Percentiles rank a stretch among this genome's conserved stretches.
Conservation (phyloP, 2,113 vertebrate genomes). For the Euleptes europaea region DNA sequence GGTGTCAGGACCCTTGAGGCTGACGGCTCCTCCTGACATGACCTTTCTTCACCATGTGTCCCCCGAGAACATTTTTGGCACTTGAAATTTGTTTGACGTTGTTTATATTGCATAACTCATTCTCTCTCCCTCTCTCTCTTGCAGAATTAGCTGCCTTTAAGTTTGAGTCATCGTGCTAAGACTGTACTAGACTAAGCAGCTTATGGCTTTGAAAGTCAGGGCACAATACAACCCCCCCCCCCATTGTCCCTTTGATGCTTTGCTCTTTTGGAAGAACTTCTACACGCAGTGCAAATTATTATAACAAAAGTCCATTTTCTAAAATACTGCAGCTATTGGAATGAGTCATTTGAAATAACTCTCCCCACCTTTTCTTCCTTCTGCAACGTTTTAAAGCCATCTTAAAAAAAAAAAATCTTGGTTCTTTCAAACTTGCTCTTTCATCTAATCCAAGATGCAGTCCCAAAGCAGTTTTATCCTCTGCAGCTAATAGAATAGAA, state of each 20-base stretch:
- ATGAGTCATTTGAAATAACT: constrained; percentile 2
- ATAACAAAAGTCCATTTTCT: neutral
- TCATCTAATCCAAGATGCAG: neutral
- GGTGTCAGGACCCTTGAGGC: neutral
- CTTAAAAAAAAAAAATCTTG: neutral
- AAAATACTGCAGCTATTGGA: neutral
- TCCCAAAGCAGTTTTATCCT: neutral
- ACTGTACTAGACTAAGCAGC: neutral
- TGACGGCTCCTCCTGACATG: neutral
- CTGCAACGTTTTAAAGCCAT: neutral
- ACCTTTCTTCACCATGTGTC: neutral
- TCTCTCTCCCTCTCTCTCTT: neutral
- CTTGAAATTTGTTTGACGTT: neutral
- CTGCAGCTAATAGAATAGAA: neutral
- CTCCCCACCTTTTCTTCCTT: neutral
- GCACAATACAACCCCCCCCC: neutral
- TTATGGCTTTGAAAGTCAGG: neutral
- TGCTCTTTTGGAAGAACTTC: neutral
- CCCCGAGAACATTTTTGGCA: neutral
- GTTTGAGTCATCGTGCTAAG: neutral
- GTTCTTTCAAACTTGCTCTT: neutral
- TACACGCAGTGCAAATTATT: neutral
- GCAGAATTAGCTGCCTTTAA: neutral
- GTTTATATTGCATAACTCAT: neutral
- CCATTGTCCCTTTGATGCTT: neutral